Evolutionary conservation across 2,113 vertebrate species (phyloP), one percentile per base, ranked within the genome.

Genomic region (Poeciliopsis turrubarensis): DNA sequence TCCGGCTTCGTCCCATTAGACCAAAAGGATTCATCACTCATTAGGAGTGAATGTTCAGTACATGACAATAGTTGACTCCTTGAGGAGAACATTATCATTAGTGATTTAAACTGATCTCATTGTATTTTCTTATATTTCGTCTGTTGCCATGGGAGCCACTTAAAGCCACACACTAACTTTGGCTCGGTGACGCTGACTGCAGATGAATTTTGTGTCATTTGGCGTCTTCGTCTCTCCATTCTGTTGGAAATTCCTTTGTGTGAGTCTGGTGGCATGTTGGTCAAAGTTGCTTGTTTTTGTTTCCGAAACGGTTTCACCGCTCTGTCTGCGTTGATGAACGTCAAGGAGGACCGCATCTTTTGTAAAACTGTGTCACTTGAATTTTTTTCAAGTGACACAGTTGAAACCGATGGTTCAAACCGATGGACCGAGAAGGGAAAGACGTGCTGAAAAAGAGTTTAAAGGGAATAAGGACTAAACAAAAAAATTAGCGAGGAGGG

Each of bases 211-310:
- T 80, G 68, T 81, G 86, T 88, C 88, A 47, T 78, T 70, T 69
- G 64, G 39, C 13, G 30, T 90, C 75, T 84, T 65, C 78, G 80
- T 90, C 81, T 90, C 80, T 86, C 77, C 81, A 78, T 72, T 80
- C 82, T 73, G 73, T 68, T 84, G 85, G 86, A 88, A 88, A 85
- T 65, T 72, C 77, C 74, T 79, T 11, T 69, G 62, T 80, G 74
- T 70, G 82, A 86, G 64, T 14, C 77, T 60, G 62, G 39, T 54
- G 32, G 71, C 68, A 31, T 85, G 78, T 86, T 78, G 73, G 79
- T 87, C 82, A 69, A 66, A 85, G 65, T 73, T 25, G 27, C 62
- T 87, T 81, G 60, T 85, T 86, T 74, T 78, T 63, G 47, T 25
- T 70, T 67, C 63, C 32, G 27, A 71, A 77, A 41, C 68, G 39